Conservation (phyloP, 1,140 invertebrate species). For the Asbolus verrucosus region DNA sequence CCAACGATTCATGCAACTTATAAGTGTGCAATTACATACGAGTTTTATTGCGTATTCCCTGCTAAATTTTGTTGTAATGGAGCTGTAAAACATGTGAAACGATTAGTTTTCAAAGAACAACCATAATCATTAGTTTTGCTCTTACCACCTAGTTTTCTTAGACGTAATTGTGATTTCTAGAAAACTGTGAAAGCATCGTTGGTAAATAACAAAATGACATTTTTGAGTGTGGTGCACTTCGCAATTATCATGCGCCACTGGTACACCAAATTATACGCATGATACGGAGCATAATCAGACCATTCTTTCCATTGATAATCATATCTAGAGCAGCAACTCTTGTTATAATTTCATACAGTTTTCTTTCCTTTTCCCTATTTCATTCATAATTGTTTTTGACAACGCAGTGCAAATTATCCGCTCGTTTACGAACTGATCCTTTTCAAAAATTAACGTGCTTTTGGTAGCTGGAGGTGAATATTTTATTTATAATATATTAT, state of each 20-base stretch:
- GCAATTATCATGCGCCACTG: slow-evolving; percentile 36
- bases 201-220: slow-evolving; percentile 5
- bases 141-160: too few species aligned
- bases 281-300: slow-evolving; percentile 32
- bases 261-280: slow-evolving; percentile 34
- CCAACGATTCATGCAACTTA: not conserved
- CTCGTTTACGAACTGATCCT: too few species aligned
- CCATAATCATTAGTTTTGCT: too few species aligned
- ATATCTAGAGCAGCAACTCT: slow-evolving; percentile 25
- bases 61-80: not conserved
- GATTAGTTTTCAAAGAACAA: too few species aligned
- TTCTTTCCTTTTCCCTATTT: not conserved
- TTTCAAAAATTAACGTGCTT: not conserved
- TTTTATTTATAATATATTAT: slow-evolving; percentile 27
- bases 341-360: slow-evolving; percentile 13
- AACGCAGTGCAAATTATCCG: too few species aligned
- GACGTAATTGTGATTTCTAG: slow-evolving; percentile 4
- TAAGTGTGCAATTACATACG: slow-evolving; percentile 1
- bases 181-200: slow-evolving; percentile 36
- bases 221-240: slow-evolving; percentile 25
- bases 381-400: slow-evolving; percentile 15
- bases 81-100: not conserved
- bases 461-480: slow-evolving; percentile 14
- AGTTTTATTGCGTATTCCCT: not conserved
- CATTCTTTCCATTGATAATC: slow-evolving; percentile 30